Conservation (phyloP, 2,113 vertebrate species). For the Xenopus tropicalis region DNA sequence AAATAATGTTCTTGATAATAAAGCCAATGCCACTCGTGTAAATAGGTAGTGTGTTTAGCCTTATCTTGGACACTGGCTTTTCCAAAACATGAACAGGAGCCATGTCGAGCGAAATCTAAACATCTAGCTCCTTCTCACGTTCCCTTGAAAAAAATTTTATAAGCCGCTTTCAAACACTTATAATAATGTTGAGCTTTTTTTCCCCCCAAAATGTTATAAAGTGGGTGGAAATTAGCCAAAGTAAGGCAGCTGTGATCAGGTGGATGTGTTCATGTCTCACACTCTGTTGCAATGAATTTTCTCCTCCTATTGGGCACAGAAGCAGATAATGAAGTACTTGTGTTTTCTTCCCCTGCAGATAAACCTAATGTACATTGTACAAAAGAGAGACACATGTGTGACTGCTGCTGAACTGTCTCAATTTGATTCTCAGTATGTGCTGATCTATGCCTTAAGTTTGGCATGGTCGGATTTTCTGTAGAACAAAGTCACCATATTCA, state of each 20-base stretch:
- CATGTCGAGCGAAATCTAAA: not conserved
- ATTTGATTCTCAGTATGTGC: not conserved
- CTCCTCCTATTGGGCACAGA: not conserved
- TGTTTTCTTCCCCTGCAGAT: not conserved
- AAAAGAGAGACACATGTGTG: not conserved
- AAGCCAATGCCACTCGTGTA: not conserved
- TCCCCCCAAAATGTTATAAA: not conserved
- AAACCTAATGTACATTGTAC: not conserved
- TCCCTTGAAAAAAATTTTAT: not conserved
- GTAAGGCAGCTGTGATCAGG: not conserved
- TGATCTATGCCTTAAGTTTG: not conserved
- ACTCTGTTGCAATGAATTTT: not conserved
- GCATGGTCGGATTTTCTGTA: not conserved
- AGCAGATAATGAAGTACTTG: not conserved
- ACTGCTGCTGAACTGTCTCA: not conserved
- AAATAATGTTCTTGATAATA: not conserved
- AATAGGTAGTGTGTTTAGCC: not conserved
- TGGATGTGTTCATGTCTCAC: not conserved
- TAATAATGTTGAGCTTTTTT: not conserved
- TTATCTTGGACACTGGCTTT: not conserved
- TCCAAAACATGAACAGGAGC: slow-evolving; percentile 5
- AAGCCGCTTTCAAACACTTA: not conserved
- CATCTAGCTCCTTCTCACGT: not conserved
- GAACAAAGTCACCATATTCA: not conserved
- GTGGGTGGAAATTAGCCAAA: slow-evolving; percentile 1